Evolutionary conservation across 2,113 vertebrate species (phyloP).

Genomic region (Candoia aspera): DNA sequence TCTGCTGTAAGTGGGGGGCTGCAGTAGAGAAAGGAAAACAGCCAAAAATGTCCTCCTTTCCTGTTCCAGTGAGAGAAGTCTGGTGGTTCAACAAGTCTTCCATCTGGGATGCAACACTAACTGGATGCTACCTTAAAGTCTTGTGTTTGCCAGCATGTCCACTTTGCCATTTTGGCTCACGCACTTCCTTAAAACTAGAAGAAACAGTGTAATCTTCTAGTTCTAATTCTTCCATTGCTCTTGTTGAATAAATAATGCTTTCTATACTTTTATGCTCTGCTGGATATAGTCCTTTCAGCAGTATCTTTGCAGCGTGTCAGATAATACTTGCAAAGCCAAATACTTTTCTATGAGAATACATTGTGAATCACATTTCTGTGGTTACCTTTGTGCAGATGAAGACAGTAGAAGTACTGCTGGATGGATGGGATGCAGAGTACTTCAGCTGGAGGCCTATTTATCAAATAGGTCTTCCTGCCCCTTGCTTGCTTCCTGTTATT

Average conservation of each 20-base stretch:
- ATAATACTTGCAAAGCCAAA: constrained; percentile 47
- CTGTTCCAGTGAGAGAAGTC: not conserved
- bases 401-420: constrained; percentile 13
- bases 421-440: not conserved
- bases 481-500: not conserved
- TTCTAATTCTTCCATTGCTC: constrained; percentile 49
- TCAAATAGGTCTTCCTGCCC: not conserved
- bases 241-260: constrained; percentile 59
- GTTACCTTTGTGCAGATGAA: not conserved
- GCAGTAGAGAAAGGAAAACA: not conserved
- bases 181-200: not conserved
- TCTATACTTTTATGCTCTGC: constrained; percentile 41
- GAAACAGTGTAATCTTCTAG: constrained; percentile 46
- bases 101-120: not conserved
- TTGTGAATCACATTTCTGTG: constrained; percentile 46
- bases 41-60: not conserved
- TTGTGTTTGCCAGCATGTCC: not conserved
- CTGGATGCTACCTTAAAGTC: not conserved
- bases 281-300: constrained; percentile 41
- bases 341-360: constrained; percentile 17
- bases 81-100: not conserved
- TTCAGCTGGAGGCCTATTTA: not conserved
- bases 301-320: constrained; percentile 47
- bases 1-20: not conserved
- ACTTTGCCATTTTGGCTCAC: not conserved